Base-by-base conservation (phyloP, 2,113 vertebrate genomes). In the Sinocyclocheilus rhinocerous region DNA sequence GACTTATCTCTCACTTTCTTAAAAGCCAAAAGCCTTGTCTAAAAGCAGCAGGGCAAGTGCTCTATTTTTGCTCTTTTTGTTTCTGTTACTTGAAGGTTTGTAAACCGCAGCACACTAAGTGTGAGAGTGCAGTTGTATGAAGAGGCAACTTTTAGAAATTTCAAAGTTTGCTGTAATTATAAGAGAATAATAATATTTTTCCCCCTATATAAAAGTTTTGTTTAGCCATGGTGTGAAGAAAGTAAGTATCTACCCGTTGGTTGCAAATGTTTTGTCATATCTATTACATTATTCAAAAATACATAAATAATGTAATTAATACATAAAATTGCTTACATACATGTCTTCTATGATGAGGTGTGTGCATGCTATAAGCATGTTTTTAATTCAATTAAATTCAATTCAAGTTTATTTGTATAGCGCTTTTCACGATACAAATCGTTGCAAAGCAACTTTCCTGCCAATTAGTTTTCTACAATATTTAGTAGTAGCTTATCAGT, bases 1-100 rank as follows among this genome's bases (percentile, higher is more conserved):
- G 55, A 52, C 84, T 90, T 90, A 92, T 90, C 89, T 90, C 57
- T 42, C 77, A 83, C 76, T 87, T 87, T 85, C 79, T 81, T 80
- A 86, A 89, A 85, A 89, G 83, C 65, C 89, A 76, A 26, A 84
- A 73, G 45, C 81, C 83, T 81, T 61, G 83, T 88, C 72, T 87
- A 36, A 84, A 86, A 76, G 83, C 83, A 39, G 78, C 55, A 20
- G 73, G 77, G 76, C 63, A 63, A 78, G 57, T 15, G 4, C n/a
- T 75, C 48, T 15, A 24, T 48, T 26, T 50, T 20, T 6, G 45
- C 0, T 22, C 45, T 77, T 77, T 61, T 83, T 86, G 50, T 75
- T 52, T 45, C 36, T 85, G 72, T 81, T 90, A 80, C 65, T 79
- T 4, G 20, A 77, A 48, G 78, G 55, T 22, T 33, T 59, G 63